A percentile compares a stretch with the other conserved stretches of the same genome.
These are phyloP conservation scores for Ceryle rudis DNA, from an alignment of 2,797 vertebrate species.

Conservation along the genomic window DNA sequence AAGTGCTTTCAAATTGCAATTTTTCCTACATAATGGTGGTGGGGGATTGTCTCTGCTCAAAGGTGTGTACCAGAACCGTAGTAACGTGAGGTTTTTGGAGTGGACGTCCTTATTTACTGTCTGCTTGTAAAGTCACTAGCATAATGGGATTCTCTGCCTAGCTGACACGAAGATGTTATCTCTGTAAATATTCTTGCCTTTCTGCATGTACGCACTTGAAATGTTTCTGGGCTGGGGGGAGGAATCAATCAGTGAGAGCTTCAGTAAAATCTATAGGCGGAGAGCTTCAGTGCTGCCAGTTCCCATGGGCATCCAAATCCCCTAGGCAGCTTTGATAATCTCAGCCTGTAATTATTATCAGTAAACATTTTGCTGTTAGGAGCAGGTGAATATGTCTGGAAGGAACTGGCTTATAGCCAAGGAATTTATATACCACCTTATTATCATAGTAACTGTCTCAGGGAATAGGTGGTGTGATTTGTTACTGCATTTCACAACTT, in stretches of 20 bases:
- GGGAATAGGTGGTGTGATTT: neutral
- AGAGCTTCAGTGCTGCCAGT: neutral
- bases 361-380: neutral
- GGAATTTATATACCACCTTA: neutral
- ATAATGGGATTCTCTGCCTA: neutral
- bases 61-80: neutral
- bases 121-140: neutral
- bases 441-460: neutral
- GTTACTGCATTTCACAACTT: neutral
- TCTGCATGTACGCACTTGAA: neutral
- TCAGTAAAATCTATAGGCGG: neutral
- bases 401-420: slow-evolving; percentile 7
- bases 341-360: slow-evolving; percentile 18
- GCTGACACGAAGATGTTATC: neutral
- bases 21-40: neutral
- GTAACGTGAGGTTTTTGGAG: neutral
- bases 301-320: neutral
- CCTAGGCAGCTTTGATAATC: neutral
- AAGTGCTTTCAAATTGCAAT: neutral
- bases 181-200: neutral
- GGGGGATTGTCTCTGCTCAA: neutral
- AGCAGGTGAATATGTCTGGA: neutral
- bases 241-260: neutral
- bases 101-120: neutral
- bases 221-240: neutral